Evolutionary conservation across 2,113 vertebrate genomes (phyloP), one percentile per base, ranked within the genome.

Genomic region (Cololabis saira): DNA sequence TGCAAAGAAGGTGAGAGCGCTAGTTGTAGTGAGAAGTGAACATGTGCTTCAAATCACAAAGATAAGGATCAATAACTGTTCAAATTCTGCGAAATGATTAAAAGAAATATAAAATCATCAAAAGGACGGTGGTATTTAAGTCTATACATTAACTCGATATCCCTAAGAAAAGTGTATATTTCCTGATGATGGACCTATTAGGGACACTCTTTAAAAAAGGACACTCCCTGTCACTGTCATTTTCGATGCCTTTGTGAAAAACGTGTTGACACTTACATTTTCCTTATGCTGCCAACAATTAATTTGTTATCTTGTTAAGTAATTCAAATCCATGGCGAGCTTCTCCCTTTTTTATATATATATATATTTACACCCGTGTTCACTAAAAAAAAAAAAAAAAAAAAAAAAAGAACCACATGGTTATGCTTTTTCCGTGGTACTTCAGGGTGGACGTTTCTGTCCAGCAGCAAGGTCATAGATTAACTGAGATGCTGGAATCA

Each of bases 1-100:
- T 99, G 80, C 3, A 61, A 66, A 60, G 33, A 66, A 37, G 15
- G 17, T 1, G 47, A 73, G 12, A 69, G 21, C 52, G 15, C 9
- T 19, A 40, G 0, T 61, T 30, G 41, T 1, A 41, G 18, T 27
- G 0, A 18, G 2, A 1, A 12, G 3, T 21, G 15, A 1, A 44
- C 41, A 60, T 60, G 12, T 19, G 24, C 9, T 40, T 78, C 37
- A 10, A 61, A 33, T 54, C 21, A 5, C 5, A 2, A n/a, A n/a
- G n/a, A n/a, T n/a, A 45, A 27, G 5, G 24, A 27, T 27, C 24
- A 27, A 27, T 27, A 27, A 27, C 24, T 27, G 24, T 27, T 27
- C 24, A 27, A 27, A 2, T 2, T 27, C 5, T 27, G 24, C 3
- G 24, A 27, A 27, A 27, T 27, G 2, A 27, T 27, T 2, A 27